phyloP scores from a whole-genome alignment of 1,140 invertebrate genomes.

The Pissodes strobi region DNA sequence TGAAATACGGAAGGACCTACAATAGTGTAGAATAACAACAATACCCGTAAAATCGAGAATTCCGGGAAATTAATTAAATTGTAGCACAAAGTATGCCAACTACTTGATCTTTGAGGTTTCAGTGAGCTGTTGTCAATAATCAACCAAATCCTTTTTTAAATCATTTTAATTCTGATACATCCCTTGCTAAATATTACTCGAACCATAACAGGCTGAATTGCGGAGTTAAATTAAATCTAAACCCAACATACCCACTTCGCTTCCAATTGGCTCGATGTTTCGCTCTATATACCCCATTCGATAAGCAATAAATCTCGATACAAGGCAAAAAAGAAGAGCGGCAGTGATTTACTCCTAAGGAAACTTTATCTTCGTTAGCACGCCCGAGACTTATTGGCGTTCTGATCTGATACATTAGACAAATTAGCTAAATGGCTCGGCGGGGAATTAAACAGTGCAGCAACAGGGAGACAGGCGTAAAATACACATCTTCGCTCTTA shows the following conservation, averaged over 20 bases:
- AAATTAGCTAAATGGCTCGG: slow-evolving; percentile 49
- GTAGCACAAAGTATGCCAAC: no score
- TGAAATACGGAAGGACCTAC: no score
- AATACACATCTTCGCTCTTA: slow-evolving; percentile 15
- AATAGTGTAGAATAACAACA: no score
- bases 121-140: no score
- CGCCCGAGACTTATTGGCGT: slow-evolving; percentile 36
- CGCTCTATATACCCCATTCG: slow-evolving; percentile 32
- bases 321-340: slow-evolving; percentile 26
- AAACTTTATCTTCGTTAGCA: slow-evolving; percentile 46
- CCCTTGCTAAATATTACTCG: no score
- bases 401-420: slow-evolving; percentile 43
- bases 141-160: no score
- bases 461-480: slow-evolving; percentile 39
- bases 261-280: slow-evolving; percentile 13
- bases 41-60: no score
- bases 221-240: slow-evolving; percentile 34
- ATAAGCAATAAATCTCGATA: slow-evolving; percentile 34
- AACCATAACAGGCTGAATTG: no score
- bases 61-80: no score
- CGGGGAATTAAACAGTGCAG: slow-evolving; percentile 41
- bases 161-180: no score
- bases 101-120: no score
- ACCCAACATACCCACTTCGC: slow-evolving; percentile 23
- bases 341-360: slow-evolving; percentile 31